These are phyloP conservation scores for Nothocercus julius DNA, from an alignment of 2,113 vertebrate genomes.

Conservation along the genomic window DNA sequence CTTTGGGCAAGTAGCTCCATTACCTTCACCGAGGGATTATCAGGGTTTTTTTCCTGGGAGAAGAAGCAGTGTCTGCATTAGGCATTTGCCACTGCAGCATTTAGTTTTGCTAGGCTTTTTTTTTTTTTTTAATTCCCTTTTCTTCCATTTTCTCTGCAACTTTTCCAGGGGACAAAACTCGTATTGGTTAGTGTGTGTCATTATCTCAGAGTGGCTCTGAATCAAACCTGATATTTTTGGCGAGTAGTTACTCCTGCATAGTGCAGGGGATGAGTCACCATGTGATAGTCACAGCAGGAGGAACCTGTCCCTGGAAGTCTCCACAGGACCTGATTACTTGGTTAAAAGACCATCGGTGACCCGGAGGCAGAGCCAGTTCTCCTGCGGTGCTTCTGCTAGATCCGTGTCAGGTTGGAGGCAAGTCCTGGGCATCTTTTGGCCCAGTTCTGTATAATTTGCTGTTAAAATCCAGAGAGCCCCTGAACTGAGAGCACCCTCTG, in stretches of 20 bases:
- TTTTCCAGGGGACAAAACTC: neutral
- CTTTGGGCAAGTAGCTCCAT: neutral
- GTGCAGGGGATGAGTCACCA: neutral
- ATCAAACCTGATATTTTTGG: neutral
- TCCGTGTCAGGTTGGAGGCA: neutral
- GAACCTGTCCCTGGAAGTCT: neutral
- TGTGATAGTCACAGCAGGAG: neutral
- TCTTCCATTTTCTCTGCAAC: neutral
- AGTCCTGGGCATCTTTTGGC: neutral
- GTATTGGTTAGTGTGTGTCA: neutral
- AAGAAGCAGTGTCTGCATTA: neutral
- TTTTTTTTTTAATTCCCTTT: neutral
- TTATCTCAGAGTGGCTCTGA: neutral
- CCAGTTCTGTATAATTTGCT: neutral
- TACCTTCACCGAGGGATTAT: neutral
- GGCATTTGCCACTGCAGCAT: neutral
- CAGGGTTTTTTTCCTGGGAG: neutral
- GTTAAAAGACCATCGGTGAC: neutral
- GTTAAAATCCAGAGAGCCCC: neutral
- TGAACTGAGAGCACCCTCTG: neutral
- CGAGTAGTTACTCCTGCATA: neutral
- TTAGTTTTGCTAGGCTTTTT: neutral
- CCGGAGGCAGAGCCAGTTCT: neutral
- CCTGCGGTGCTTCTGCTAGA: neutral
- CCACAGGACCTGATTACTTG: neutral